Percentiles rank a stretch among this genome's conserved stretches.
Conservation (phyloP, 2,888 invertebrate species). For the Trissonchulus latispiculum region DNA sequence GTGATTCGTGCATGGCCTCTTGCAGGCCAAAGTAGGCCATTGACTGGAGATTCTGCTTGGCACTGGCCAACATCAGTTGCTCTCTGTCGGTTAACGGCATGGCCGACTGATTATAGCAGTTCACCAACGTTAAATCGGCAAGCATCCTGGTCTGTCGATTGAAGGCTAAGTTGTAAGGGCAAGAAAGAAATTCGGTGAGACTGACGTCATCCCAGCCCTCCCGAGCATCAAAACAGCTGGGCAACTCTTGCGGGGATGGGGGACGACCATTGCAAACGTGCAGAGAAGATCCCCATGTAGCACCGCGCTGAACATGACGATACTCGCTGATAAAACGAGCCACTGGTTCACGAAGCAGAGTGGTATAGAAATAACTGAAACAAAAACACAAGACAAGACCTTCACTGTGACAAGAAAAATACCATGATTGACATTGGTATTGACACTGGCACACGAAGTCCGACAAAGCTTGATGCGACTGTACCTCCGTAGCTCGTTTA, state of each 20-base stretch:
- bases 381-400: conserved; percentile 27
- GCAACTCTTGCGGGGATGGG: conserved; percentile 69
- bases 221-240: conserved; percentile 50
- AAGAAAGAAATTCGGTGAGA: conserved; percentile 77
- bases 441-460: no score
- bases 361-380: conserved; percentile 84
- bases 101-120: conserved; percentile 74
- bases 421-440: no score
- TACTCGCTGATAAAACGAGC: conserved; percentile 89
- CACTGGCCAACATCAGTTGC: conserved; percentile 78
- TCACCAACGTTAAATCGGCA: conserved; percentile 82
- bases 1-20: conserved; percentile 67
- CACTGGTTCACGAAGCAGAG: conserved; percentile 84
- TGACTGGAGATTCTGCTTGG: conserved; percentile 75
- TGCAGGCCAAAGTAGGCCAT: conserved; percentile 97
- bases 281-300: conserved; percentile 46
- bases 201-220: conserved; percentile 61
- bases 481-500: no score
- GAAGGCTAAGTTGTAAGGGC: conserved; percentile 82
- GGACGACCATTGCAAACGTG: conserved; percentile 48
- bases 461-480: no score
- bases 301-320: conserved; percentile 75
- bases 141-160: conserved; percentile 96
- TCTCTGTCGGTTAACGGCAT: conserved; percentile 60
- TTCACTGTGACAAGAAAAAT: no score